Evolutionary conservation across 2,113 vertebrate genomes (phyloP).

Genomic region (Fukomys damarensis): DNA sequence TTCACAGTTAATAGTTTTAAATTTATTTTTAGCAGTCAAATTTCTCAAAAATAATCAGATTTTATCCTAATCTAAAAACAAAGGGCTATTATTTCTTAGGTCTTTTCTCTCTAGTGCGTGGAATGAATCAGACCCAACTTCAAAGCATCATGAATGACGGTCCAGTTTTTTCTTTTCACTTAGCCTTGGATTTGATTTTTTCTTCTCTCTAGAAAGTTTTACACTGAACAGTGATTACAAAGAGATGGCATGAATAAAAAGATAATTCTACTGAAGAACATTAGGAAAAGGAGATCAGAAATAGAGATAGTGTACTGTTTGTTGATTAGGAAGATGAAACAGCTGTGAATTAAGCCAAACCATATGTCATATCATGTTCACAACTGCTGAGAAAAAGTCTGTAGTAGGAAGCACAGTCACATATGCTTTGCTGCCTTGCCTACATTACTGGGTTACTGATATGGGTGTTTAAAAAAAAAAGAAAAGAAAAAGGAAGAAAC

Average conservation of each 20-base stretch:
- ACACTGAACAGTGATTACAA: slow-evolving; percentile 12
- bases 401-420: neutral
- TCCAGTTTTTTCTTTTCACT: slow-evolving; percentile 19
- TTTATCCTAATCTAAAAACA: neutral
- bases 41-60: slow-evolving; percentile 51
- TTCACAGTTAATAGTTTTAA: slow-evolving; percentile 26
- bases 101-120: neutral
- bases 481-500: neutral
- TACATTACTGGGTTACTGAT: neutral
- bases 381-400: neutral
- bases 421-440: neutral
- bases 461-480: neutral
- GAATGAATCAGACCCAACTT: neutral
- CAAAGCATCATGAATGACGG: neutral
- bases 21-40: slow-evolving; percentile 44
- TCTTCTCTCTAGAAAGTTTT: slow-evolving; percentile 25
- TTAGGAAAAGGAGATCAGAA: slow-evolving; percentile 18
- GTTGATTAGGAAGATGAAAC: neutral
- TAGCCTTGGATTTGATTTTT: slow-evolving; percentile 20
- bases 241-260: neutral
- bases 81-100: neutral
- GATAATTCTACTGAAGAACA: slow-evolving; percentile 40
- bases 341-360: neutral
- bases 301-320: neutral
- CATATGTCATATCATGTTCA: neutral